Conservation (phyloP, 2,797 vertebrate species). For the Tragopan temminckii region DNA sequence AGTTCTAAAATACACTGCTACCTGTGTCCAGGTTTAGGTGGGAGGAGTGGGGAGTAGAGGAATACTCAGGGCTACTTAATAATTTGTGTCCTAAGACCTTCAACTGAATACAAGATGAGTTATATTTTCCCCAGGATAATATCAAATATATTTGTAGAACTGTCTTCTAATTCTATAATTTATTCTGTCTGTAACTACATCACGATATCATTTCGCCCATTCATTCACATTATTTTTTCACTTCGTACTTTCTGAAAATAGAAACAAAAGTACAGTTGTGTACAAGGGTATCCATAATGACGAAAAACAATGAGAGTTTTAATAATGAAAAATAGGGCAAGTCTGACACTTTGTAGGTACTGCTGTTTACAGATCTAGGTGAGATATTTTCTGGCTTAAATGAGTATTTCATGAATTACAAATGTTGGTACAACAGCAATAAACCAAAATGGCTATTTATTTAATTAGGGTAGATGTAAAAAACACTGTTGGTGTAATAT, state of each 20-base stretch:
- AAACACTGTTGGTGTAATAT: neutral
- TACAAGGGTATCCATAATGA: neutral
- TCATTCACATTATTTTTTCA: neutral
- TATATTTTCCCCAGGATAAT: neutral
- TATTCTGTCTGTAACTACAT: neutral
- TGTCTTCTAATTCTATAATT: neutral
- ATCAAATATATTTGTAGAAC: neutral
- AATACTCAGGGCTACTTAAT: neutral
- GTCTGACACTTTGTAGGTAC: neutral
- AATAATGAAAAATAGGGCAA: neutral
- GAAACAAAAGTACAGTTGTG: neutral
- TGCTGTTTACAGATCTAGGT: neutral
- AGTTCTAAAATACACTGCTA: neutral
- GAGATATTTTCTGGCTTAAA: neutral
- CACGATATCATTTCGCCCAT: neutral
- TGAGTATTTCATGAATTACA: neutral
- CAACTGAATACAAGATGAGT: neutral
- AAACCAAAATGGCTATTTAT: neutral
- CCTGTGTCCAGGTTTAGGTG: rapidly evolving
- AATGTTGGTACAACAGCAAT: neutral
- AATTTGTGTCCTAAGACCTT: neutral
- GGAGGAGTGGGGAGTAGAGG: neutral
- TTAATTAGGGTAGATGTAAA: rapidly evolving
- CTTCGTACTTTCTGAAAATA: neutral
- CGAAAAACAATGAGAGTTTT: neutral